These are phyloP conservation scores for Delia radicum DNA, from an alignment of 1,140 invertebrate genomes.

Conservation along the genomic window DNA sequence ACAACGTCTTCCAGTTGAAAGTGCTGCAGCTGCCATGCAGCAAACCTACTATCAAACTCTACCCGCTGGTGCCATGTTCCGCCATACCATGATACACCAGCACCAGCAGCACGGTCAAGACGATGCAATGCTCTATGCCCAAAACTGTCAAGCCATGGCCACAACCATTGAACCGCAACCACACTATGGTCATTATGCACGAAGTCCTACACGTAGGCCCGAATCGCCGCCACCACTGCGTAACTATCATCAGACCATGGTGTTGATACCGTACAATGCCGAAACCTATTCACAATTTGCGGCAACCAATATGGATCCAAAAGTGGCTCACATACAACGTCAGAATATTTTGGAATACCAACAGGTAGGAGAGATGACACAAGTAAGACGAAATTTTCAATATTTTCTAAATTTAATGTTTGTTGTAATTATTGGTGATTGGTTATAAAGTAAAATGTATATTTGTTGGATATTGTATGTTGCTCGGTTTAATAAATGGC, in stretches of 20 bases:
- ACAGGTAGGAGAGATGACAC: conserved; percentile 41
- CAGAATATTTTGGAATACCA: conserved; percentile 55
- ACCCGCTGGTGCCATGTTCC: conserved; percentile 54
- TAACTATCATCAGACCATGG: conserved; percentile 70
- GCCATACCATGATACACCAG: conserved; percentile 50
- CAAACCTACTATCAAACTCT: conserved; percentile 58
- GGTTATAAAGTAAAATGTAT: not conserved
- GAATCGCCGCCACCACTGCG: conserved; percentile 67
- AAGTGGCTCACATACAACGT: conserved; percentile 47
- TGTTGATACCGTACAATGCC: conserved; percentile 73
- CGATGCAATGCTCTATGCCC: conserved; percentile 42
- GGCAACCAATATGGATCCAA: conserved; percentile 47
- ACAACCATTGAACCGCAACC: conserved; percentile 50
- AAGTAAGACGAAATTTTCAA: conserved; percentile 38
- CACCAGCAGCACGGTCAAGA: conserved; percentile 37
- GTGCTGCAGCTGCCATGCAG: conserved; percentile 41
- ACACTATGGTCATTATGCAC: conserved; percentile 51
- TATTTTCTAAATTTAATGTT: not conserved
- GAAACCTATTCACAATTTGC: conserved; percentile 54
- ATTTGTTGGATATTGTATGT: too few species aligned
- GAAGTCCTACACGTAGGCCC: conserved; percentile 59
- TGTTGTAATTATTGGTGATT: not conserved
- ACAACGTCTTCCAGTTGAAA: conserved; percentile 47
- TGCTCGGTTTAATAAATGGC: too few species aligned
- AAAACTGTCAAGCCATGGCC: conserved; percentile 51